These are phyloP conservation scores for Macrobrachium nipponense DNA, from an alignment of 1,140 invertebrate species.

Conservation along the genomic window DNA sequence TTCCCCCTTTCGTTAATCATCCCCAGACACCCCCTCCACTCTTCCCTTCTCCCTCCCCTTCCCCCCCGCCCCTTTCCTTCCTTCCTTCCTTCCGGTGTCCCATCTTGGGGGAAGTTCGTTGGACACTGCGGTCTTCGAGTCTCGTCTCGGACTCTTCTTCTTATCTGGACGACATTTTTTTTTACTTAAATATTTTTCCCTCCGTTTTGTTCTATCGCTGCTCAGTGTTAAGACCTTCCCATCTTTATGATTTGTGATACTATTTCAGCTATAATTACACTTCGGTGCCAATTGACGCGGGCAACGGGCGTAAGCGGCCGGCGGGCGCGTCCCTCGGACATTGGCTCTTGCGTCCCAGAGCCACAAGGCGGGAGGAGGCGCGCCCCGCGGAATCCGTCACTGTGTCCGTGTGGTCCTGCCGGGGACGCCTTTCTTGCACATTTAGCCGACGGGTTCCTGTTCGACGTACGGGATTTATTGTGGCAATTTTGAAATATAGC, in stretches of 20 bases:
- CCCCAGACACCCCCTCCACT: too few species aligned
- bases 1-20: not conserved
- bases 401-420: conserved; percentile 43
- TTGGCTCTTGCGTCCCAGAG: conserved; percentile 1
- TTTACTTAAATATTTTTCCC: conserved; percentile 47
- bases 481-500: conserved; percentile 64
- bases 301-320: conserved; percentile 43
- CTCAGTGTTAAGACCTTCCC: conserved; percentile 59
- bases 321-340: not conserved
- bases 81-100: not conserved
- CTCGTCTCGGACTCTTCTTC: conserved; percentile 12
- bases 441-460: conserved; percentile 60
- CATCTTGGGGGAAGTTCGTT: conserved; percentile 11
- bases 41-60: not conserved
- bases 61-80: not conserved
- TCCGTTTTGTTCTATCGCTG: conserved; percentile 53
- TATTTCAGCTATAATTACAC: conserved; percentile 64
- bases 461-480: conserved; percentile 62
- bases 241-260: conserved; percentile 63
- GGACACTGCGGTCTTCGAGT: conserved; percentile 23
- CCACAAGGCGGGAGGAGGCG: conserved; percentile 21
- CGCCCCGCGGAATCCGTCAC: conserved; percentile 36
- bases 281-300: conserved; percentile 58
- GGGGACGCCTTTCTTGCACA: conserved; percentile 57
- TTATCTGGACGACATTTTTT: conserved; percentile 50